Percentiles rank a stretch among this genome's conserved stretches.
These are phyloP conservation scores for Platichthys stellatus DNA, from an alignment of 2,113 vertebrate species.

Conservation along the genomic window DNA sequence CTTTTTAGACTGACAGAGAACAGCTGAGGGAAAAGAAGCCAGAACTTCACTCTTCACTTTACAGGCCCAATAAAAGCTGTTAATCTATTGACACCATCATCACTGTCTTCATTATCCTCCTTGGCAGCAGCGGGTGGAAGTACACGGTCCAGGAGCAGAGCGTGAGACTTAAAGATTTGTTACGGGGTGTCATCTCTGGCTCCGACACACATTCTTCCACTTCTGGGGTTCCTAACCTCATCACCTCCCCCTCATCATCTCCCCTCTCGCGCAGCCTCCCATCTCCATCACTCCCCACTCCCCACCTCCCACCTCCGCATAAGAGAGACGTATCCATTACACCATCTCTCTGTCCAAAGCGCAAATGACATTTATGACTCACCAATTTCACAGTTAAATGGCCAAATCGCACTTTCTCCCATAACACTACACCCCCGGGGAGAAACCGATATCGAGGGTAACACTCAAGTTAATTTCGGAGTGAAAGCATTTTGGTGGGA, in stretches of 20 bases:
- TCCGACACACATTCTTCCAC: constrained; percentile 56
- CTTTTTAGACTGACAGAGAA: constrained; percentile 10
- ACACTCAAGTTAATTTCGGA: not conserved
- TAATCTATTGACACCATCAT: constrained; percentile 42
- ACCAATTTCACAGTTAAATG: constrained; percentile 53
- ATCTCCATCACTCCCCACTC: constrained; percentile 43
- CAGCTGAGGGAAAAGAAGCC: constrained; percentile 43
- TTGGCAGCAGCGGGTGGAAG: constrained; percentile 23
- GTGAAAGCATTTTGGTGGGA: constrained; percentile 37
- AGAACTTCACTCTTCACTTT: constrained; percentile 7
- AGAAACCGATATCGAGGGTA: not conserved
- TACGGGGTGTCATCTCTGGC: constrained; percentile 49
- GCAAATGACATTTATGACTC: constrained; percentile 64
- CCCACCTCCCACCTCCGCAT: constrained; percentile 43
- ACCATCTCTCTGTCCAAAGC: constrained; percentile 47
- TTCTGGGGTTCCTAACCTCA: constrained; percentile 30
- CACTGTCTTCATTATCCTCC: constrained; percentile 30
- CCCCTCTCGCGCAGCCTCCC: not conserved
- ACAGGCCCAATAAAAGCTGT: constrained; percentile 1
- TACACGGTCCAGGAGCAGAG: constrained; percentile 26
- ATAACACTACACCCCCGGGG: constrained; percentile 2
- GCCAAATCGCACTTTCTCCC: constrained; percentile 36
- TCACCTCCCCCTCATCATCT: constrained; percentile 8
- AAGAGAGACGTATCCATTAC: constrained; percentile 55
- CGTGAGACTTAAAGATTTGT: constrained; percentile 58